These are phyloP conservation scores for Hirtodrosophila histrioides DNA, from an alignment of 2,888 invertebrate species.

Conservation along the genomic window DNA sequence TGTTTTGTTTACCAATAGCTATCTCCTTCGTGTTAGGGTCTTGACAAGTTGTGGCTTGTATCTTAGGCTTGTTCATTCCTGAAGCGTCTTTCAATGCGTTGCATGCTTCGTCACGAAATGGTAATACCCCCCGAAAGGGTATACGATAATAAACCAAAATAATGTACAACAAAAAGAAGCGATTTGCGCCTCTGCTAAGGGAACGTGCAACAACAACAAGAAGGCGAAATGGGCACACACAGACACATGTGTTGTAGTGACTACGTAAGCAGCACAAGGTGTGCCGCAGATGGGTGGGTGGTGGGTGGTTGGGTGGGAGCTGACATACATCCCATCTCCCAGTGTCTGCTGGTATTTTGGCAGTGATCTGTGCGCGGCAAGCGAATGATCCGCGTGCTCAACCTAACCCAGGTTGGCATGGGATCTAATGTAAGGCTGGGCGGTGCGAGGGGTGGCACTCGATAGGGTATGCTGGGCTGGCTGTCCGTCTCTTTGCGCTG, in stretches of 20 bases:
- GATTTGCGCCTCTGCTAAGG: conserved; percentile 60
- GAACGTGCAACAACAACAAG: conserved; percentile 50
- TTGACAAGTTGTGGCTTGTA: too few species aligned
- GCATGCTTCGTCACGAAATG: too few species aligned
- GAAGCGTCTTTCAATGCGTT: too few species aligned
- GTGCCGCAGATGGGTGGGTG: conserved; percentile 41
- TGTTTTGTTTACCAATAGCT: too few species aligned
- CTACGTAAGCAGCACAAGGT: conserved; percentile 55
- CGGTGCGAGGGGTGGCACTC: too few species aligned
- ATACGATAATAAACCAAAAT: conserved; percentile 34
- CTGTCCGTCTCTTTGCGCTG: too few species aligned
- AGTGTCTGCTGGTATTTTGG: conserved; percentile 46
- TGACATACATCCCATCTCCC: conserved; percentile 39
- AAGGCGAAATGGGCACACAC: conserved; percentile 61
- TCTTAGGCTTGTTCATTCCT: too few species aligned
- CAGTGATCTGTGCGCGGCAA: conserved; percentile 27
- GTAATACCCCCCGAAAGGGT: background rate
- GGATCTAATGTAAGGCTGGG: too few species aligned
- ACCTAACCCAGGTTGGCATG: too few species aligned
- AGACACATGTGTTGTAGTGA: conserved; percentile 15
- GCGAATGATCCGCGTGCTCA: conserved; percentile 25
- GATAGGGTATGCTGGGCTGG: too few species aligned
- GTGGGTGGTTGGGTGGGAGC: conserved; percentile 9
- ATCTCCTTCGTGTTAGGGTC: too few species aligned
- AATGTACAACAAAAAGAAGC: conserved; percentile 35